Base-by-base conservation (phyloP, 1,140 invertebrate genomes). In the Spodoptera litura region DNA sequence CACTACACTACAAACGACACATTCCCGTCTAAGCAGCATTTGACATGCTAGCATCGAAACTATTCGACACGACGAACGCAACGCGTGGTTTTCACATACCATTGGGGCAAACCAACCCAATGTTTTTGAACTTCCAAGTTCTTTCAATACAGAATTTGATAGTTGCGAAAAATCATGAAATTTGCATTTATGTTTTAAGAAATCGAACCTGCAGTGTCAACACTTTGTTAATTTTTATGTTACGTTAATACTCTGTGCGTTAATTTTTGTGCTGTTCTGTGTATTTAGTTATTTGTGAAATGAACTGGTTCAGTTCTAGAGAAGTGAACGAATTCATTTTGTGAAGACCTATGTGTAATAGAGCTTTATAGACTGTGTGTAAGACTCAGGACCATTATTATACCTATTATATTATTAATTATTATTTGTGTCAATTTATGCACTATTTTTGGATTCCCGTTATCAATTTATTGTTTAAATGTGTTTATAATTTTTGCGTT, bases 321-420 rank as follows among this genome's bases (percentile, higher is more conserved):
- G 52, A 79, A 83, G 83, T 81, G 83, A 84, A 78, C 64, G 82
- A 82, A 86, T 88, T 88, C 81, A 85, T 91, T 88, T 88, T 86
- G 82, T 85, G 74, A 83, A 84, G 85, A 75, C 72, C 13, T 81
- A 81, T 87, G 86, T 90, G 88, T 91, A 89, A 87, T 88, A 87
- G 88, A 90, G 90, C 91, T 92, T 93, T 90, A 91, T 92, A 92
- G 87, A 92, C 85, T 91, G 87, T 90, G 81, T 88, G 81, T 91
- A 89, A 90, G 90, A 93, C 91, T 94, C 91, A 92, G 92, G 91
- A 94, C 91, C 92, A 93, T 93, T 91, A 81, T 86, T 82, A 86
- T 91, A 44, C 38, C 38, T 44, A 81, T 84, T 82, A 85, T 88
- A 82, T 78, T 62, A 78, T 82, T 71, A 75, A 81, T 80, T 76